Base-by-base conservation (phyloP, 64 coral and sea anemone genomes). In the Actinia tenebrosa region DNA sequence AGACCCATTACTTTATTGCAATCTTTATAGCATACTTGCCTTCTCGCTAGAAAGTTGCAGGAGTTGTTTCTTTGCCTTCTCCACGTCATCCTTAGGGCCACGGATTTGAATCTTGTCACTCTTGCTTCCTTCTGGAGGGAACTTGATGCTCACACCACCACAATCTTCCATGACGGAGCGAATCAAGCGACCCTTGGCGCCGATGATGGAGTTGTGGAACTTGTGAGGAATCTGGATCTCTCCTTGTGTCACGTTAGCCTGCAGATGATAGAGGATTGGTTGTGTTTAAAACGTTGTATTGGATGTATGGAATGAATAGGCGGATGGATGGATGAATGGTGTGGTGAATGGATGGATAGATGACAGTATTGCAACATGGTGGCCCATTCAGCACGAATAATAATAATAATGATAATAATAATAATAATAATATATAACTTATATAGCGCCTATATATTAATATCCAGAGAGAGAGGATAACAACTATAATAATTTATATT, bases 111-210 rank as follows among this genome's bases (percentile, higher is more conserved):
- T 90, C 50, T 95, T 99, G 61, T 99, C 97, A 75, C 88, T 99
- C 84, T 93, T 99, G 19, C 88, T 90, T 3, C 97, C 97, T 27
- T 94, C 97, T 6, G 97, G 90, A 8, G 97, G 97, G 45, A 99
- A 99, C 77, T 99, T 99, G 64, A 99, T 95, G 14, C 86, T 95
- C 1, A 99, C 93, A 2, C 97, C 97, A 60, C 97, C 97, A 86
- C 97, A 99, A 0, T 99, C 97, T 30, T 99, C 97, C 93, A 99
- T 99, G 88, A 99, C 91, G 13, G 97, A 99, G n/a, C 97, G 93
- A 80, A 99, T 95, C 27, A 99, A 91, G 18, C 97, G 84, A 8
- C 97, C 97, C 30, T 99, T 99, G 20, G 97, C 97, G 71, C 97
- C 97, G 59, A 99, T 99, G n/a, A 99, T 92, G 2, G 97, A 91